Base-by-base conservation (phyloP, 1,140 invertebrate species). In the Stratiolaelaps scimitus region DNA sequence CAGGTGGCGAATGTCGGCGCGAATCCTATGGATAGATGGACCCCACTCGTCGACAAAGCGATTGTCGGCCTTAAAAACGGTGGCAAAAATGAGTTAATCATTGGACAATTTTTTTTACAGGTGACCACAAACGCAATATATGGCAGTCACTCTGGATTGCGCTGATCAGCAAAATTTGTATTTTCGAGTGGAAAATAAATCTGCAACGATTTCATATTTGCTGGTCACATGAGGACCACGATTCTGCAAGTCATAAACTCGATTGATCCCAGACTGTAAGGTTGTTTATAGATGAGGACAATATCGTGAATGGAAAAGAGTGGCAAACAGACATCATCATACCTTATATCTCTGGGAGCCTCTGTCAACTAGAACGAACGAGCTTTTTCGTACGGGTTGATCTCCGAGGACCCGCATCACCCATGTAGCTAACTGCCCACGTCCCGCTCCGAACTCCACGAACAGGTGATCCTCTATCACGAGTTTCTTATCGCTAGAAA, bases 1-100 rank as follows among this genome's bases (percentile, higher is more conserved):
- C 7, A 90, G 74, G 75, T 88, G 83, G 2, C 81, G 81, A 68
- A 89, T 85, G 72, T 88, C 86, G 0, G 83, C 84, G 20, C 84
- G 78, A 34, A 88, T 77, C 47, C 86, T 75, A 23, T 82, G 29
- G 81, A 75, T 44, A 10, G 15, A 29, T 23, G 53, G 13, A 5
- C 53, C 53, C 53, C 53, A 60, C 34, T 60, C 34, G 23, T 60
- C 53, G 23, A 60, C 23, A 34, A 60, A 60, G 17, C 53, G 53
- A 26, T 60, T 60, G 20, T 60, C 53, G 26, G 53, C 53, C 53
- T 60, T 17, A 17, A 60, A 60, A 60, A 13, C 5, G 10, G 10
- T 6, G 5, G 10, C 5, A 40, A 40, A 40, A 40, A 40, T 40
- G 10, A 6, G 34, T n/a, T n/a, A n/a, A n/a, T n/a, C n/a, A n/a